These are phyloP conservation scores for Cuculus canorus DNA, from an alignment of 2,797 vertebrate genomes.

Conservation along the genomic window DNA sequence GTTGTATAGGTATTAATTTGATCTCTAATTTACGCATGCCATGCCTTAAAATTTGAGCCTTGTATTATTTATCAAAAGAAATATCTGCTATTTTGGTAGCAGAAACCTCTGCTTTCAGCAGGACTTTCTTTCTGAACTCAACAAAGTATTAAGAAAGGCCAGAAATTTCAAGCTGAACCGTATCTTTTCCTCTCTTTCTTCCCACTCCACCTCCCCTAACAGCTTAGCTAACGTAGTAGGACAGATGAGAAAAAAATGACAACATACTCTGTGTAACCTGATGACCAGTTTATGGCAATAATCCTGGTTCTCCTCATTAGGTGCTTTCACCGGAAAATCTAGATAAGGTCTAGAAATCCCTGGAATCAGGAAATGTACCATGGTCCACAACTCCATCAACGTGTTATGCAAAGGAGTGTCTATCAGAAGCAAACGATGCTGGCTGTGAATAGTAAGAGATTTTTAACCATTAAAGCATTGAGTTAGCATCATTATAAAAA, in stretches of 20 bases:
- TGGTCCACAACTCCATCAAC: slow-evolving; percentile 91
- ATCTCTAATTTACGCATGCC: neutral
- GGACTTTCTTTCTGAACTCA: neutral
- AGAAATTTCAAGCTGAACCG: neutral
- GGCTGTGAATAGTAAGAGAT: slow-evolving; percentile 74
- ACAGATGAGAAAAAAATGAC: neutral
- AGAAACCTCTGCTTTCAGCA: neutral
- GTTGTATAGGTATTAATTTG: neutral
- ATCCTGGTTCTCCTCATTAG: slow-evolving; percentile 94
- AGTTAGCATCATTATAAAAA: neutral
- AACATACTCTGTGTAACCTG: slow-evolving; percentile 89
- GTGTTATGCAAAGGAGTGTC: slow-evolving; percentile 91
- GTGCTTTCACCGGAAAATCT: slow-evolving; percentile 90
- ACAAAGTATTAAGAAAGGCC: neutral
- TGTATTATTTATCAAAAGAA: neutral
- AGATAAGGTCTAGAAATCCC: slow-evolving; percentile 89
- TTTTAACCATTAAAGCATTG: neutral
- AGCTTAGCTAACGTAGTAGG: neutral
- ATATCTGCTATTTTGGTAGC: neutral
- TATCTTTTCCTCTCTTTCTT: neutral
- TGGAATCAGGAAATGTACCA: slow-evolving; percentile 92
- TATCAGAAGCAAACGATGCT: slow-evolving; percentile 90
- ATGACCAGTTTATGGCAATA: slow-evolving; percentile 95
- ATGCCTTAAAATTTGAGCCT: neutral
- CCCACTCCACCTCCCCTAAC: neutral